phyloP scores from a whole-genome alignment of 2,888 invertebrate species.

The Monoplex corrugatus region DNA sequence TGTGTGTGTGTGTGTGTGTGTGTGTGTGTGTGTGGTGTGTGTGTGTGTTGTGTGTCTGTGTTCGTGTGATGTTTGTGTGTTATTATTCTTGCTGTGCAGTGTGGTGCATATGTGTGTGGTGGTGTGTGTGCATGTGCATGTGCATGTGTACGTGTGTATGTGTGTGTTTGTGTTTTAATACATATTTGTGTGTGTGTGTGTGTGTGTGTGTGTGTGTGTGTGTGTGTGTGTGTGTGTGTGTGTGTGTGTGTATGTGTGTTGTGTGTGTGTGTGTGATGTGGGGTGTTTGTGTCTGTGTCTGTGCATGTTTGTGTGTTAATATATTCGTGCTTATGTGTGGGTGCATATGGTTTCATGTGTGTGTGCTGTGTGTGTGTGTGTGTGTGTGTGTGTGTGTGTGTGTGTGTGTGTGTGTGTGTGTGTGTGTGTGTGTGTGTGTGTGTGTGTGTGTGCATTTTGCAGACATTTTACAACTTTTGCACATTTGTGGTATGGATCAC shows the following conservation, averaged over 20 bases:
- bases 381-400: neutral
- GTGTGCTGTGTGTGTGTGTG: neutral
- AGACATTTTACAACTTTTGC: conserved; percentile 80
- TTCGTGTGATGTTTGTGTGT: no score
- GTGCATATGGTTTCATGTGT: no score
- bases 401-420: neutral
- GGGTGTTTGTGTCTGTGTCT: neutral
- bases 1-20: no score
- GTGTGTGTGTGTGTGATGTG: neutral
- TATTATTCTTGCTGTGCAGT: no score
- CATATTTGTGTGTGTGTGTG: neutral
- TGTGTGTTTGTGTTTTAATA: neutral
- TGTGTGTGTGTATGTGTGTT: neutral
- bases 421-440: conserved; percentile 1
- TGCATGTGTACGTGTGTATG: no score
- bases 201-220: conserved; percentile 18
- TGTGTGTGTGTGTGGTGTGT: no score
- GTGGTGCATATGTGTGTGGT: no score
- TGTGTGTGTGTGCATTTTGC: conserved; percentile 56
- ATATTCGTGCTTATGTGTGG: neutral
- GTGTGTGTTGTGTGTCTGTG: no score
- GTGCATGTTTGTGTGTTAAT: neutral
- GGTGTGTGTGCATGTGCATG: no score
- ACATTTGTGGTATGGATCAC: conserved; percentile 80
- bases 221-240: conserved; percentile 6